A percentile compares a stretch with the other conserved stretches of the same genome.
phyloP scores from a whole-genome alignment of 2,888 invertebrate genomes.

The Artemia sinica region DNA sequence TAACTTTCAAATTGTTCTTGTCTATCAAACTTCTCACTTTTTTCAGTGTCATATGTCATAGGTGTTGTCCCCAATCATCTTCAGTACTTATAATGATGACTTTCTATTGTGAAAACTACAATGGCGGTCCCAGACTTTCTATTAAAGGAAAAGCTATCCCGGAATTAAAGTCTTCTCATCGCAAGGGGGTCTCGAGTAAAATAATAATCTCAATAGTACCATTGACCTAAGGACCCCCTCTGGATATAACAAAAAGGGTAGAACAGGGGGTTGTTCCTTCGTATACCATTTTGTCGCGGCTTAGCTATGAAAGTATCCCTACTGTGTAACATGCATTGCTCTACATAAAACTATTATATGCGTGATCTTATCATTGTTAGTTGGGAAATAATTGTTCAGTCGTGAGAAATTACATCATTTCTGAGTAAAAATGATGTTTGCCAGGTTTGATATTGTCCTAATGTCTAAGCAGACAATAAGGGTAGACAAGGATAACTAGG shows the following conservation, averaged over 20 bases:
- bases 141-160: conserved; percentile 14
- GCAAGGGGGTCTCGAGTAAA: conserved; percentile 6
- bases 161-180: conserved; percentile 13
- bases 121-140: conserved; percentile 7
- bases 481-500: not conserved
- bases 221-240: conserved; percentile 13
- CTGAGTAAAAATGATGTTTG: conserved; percentile 7
- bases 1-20: conserved; percentile 4
- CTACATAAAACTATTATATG: conserved; percentile 14
- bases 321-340: conserved; percentile 14
- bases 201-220: conserved; percentile 9
- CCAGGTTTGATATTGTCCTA: not conserved
- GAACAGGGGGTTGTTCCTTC: conserved; percentile 10
- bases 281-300: conserved; percentile 14
- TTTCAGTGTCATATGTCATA: conserved; percentile 13
- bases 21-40: conserved; percentile 7
- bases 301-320: conserved; percentile 3
- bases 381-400: not conserved
- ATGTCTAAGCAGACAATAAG: not conserved
- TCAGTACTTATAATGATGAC: conserved; percentile 11
- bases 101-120: conserved; percentile 9
- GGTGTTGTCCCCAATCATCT: conserved; percentile 11
- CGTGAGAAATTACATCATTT: conserved; percentile 14
- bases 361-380: conserved; percentile 13
- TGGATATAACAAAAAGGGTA: not conserved